Base-by-base conservation (phyloP, 2,113 vertebrate genomes). In the Lipophrys pholis region DNA sequence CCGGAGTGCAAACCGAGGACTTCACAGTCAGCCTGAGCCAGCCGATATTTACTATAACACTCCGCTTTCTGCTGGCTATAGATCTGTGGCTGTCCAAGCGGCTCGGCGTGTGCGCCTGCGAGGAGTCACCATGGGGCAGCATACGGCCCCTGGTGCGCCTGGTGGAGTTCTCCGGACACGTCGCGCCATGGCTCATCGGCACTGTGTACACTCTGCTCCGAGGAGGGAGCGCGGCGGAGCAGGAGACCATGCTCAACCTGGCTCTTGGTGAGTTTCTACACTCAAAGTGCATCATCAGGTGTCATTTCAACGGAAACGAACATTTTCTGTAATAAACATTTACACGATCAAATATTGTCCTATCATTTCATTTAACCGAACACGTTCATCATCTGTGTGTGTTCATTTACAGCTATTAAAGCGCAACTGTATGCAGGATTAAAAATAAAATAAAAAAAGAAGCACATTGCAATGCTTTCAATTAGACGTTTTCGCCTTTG, bases 21-120 rank as follows among this genome's bases (percentile, higher is more conserved):
- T 93, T 94, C 57, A 93, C 94, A 69, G 95, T 96, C 84, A 93
- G 93, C 57, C 87, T 97, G 77, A 97, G 95, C 78, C 96, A 95
- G 14, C 96, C 96, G n/a, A 95, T 96, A 48, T 55, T 94, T 71
- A 93, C 88, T 43, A 95, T 97, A 55, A 95, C 96, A 35, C 88
- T 98, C 38, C 94, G 95, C 59, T 96, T 96, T 7, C 79, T 98
- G 82, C 86, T 97, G 76, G 97, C 96, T 53, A 90, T 96, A 68
- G 96, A 97, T 79, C 92, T 97, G 71, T 96, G 96, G 95, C 90
- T 96, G 55, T 95, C 96, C 82, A 96, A 96, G 90, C 93, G 90
- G 74, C 91, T 98, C 55, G 96, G 96, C 0, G 95, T 97, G 69
- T 97, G 96, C 75, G 96, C 96, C 0, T 93, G 85, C 5, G 96